Evolutionary conservation across 2,888 invertebrate genomes (phyloP).

Genomic region (Sympetrum striolatum): DNA sequence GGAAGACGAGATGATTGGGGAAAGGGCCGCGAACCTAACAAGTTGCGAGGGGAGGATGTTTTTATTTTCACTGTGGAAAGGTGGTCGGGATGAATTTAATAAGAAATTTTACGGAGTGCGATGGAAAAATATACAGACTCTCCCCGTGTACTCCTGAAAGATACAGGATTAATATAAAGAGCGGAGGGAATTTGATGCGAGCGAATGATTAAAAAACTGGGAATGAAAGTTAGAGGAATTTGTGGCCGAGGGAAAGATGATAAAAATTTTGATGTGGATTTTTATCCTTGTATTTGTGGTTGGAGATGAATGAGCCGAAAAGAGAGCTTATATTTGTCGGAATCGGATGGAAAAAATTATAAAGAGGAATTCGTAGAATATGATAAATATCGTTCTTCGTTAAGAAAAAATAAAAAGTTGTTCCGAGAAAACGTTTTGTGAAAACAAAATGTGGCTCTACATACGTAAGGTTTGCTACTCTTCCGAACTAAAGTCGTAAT

Average conservation of each 20-base stretch:
- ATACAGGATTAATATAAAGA: background rate
- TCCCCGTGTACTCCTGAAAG: background rate
- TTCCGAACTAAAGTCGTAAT: too few relatives aligned
- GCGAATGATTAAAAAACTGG: background rate
- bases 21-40: background rate
- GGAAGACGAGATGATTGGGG: background rate
- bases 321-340: background rate
- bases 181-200: background rate
- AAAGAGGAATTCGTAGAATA: background rate
- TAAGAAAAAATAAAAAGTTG: too few relatives aligned
- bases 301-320: background rate
- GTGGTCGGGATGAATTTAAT: background rate
- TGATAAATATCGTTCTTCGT: too few relatives aligned
- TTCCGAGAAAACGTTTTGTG: too few relatives aligned
- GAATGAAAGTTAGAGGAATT: constrained; percentile 6
- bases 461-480: too few relatives aligned
- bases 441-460: too few relatives aligned
- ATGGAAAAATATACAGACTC: background rate
- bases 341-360: background rate
- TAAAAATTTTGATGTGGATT: background rate
- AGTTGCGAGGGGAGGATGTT: background rate
- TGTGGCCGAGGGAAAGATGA: background rate
- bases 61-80: background rate
- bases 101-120: constrained; percentile 2
- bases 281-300: background rate